Conservation (phyloP, 2,797 vertebrate species). For the Tenualosa thibaudeaui region DNA sequence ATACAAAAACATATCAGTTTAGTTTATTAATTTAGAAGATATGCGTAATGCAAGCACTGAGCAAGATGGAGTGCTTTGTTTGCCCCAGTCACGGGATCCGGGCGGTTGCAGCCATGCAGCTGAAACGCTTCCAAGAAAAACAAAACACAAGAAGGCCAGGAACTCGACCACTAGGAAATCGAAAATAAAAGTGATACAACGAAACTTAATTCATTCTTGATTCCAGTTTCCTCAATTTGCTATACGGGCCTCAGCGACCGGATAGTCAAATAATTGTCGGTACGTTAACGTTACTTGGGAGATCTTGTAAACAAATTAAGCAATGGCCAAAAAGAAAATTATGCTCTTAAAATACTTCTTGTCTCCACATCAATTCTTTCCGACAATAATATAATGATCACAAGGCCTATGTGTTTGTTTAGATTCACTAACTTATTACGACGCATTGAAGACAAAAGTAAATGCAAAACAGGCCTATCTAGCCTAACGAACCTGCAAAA, state of each 20-base stretch:
- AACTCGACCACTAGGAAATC: constrained; percentile 35
- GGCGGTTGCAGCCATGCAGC: background rate
- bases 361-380: background rate
- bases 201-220: background rate
- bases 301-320: background rate
- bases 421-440: background rate
- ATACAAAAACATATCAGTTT: background rate
- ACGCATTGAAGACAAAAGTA: background rate
- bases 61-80: constrained; percentile 36
- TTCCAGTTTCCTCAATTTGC: background rate
- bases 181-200: constrained; percentile 29
- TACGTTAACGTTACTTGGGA: background rate
- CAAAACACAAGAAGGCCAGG: constrained; percentile 35
- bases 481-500: background rate
- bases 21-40: background rate
- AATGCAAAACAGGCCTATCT: background rate
- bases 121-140: constrained; percentile 48
- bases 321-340: background rate
- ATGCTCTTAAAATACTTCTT: background rate
- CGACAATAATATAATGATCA: background rate
- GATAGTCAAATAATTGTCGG: background rate
- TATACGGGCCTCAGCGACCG: background rate
- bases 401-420: background rate
- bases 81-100: constrained; percentile 62
- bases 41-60: background rate